Evolutionary conservation across 2,113 vertebrate species (phyloP), one percentile per base, ranked within the genome.

Genomic region (Zosterops pallidus): DNA sequence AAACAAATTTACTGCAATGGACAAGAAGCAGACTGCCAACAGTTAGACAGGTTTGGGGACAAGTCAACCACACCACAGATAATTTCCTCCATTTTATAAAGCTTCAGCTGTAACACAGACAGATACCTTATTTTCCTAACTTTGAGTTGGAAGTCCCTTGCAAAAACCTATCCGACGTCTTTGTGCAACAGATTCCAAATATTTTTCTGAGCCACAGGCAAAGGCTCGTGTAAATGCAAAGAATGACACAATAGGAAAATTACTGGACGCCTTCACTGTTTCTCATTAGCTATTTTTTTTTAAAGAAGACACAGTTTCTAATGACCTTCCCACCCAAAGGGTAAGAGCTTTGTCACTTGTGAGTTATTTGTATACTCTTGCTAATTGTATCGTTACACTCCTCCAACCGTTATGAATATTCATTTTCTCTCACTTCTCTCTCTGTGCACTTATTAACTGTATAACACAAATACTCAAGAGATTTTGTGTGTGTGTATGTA

Each of bases 311-410:
- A 69, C 53, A 53, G 86, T 90, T 87, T 59, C 42, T 89, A 86
- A 97, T 83, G 93, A 83, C 86, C 67, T 81, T 82, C 76, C 71
- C 65, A 86, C 65, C 82, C 80, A 93, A 94, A 76, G 91, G 71
- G 69, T 91, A 77, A 80, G 83, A 75, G 92, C 83, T 96, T 92
- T 93, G 89, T 94, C 94, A 93, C 93, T 95, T 68, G 56, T 92
- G 91, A 95, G 92, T 92, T 82, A 94, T 94, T 93, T 94, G 94
- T 93, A 95, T 76, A 94, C 60, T 92, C 95, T 77, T 83, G 92
- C 79, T 97, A 96, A 97, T 93, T 98, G 77, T 96, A 97, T 83
- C 13, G 75, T 90, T 92, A 84, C 84, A 83, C 67, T 97, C 71
- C 92, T 92, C 91, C 70, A 57, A 83, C 39, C 0, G 1, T 70